These are phyloP conservation scores for Thunnus albacares DNA, from an alignment of 2,797 vertebrate species.

Conservation along the genomic window DNA sequence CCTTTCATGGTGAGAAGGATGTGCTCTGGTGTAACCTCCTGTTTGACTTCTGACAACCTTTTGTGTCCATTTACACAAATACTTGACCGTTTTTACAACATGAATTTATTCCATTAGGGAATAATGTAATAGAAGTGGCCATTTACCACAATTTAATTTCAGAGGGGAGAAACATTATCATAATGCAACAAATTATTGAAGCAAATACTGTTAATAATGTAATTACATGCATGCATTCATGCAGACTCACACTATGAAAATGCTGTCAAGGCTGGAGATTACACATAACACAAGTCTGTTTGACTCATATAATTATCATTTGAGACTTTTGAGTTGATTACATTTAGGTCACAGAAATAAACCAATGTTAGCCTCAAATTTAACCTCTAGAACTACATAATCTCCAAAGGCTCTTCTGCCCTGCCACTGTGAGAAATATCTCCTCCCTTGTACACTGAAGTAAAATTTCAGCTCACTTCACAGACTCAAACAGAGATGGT, in stretches of 20 bases:
- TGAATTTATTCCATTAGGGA: too few species aligned
- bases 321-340: background rate
- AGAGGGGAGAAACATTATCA: constrained; percentile 14
- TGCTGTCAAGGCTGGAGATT: background rate
- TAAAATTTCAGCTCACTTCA: too few species aligned
- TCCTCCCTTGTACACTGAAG: too few species aligned
- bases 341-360: background rate
- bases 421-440: too few species aligned
- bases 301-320: background rate
- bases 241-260: constrained; percentile 29
- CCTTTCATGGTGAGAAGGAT: too few species aligned
- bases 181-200: constrained; percentile 44
- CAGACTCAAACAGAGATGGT: too few species aligned
- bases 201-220: constrained; percentile 47
- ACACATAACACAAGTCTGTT: background rate
- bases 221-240: constrained; percentile 45
- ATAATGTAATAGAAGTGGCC: background rate
- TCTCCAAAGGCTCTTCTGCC: background rate
- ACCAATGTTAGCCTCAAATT: background rate
- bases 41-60: background rate
- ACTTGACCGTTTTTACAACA: background rate
- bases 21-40: background rate
- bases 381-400: background rate
- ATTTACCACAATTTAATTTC: constrained; percentile 35
- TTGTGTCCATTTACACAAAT: background rate